Evolutionary conservation across 2,797 vertebrate species (phyloP), one percentile per base, ranked within the genome.

Genomic region (Crenichthys baileyi): DNA sequence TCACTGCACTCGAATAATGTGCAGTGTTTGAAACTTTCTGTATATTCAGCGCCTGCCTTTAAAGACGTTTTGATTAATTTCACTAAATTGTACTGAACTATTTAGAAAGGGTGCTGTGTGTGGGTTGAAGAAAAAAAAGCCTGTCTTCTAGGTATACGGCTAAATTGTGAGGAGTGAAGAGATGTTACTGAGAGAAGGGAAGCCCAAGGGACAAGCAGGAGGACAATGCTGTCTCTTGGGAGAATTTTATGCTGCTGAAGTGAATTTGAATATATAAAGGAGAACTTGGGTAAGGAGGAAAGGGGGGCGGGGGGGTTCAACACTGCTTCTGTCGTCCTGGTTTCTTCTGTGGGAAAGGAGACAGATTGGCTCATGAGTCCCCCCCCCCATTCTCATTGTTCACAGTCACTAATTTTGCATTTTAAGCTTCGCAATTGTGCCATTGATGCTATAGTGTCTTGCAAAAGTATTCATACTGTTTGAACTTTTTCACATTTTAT

Each of bases 241-340:
- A 94, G 91, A 89, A 94, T 95, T 96, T 95, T 94, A 95, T 95
- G 94, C 95, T 93, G 94, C 93, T 94, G 94, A 95, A 95, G 93
- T 93, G 94, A 95, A 96, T 95, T 94, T 94, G 94, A 96, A 96
- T 96, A 93, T 92, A 95, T 95, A 95, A 96, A 96, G 92, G 89
- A 94, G 90, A 93, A 94, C 76, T 92, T 39, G 73, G 89, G 86
- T 89, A 89, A 88, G 89, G 88, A 80, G 85, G 74, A 87, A 90
- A 85, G 83, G 86, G 82, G 61, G 84, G 88, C 85, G 90, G 83
- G 61, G 85, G 88, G 85, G 90, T 55, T 91, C 82, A 93, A 93
- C 89, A 90, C 86, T 79, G 90, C 82, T 90, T 91, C 91, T 93
- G 91, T 95, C 91, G 86, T 88, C 77, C 89, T 90, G 79, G 89